Percentiles rank a stretch among this genome's conserved stretches.
Evolutionary conservation across 2,113 vertebrate genomes (phyloP).

Genomic region (Odontesthes bonariensis): DNA sequence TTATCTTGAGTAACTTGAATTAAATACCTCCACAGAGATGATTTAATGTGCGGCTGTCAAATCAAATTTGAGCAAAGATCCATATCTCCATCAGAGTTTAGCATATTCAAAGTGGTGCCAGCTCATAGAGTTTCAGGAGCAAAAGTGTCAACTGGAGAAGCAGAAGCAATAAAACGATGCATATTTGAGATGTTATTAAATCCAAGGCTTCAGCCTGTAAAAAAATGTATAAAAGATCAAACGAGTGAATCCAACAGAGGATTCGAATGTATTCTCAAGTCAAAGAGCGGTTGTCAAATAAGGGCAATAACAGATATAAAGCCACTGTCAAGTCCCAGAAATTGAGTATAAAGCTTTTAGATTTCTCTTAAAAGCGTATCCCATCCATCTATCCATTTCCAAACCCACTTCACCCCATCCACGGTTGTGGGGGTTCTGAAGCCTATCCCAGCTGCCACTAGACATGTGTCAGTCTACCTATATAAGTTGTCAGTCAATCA

Average conservation of each 20-base stretch:
- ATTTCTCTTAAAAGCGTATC: no score
- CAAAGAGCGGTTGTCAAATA: no score
- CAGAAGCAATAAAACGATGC: constrained; percentile 8
- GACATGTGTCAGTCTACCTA: no score
- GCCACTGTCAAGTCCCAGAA: not conserved
- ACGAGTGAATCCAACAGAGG: not conserved
- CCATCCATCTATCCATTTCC: no score
- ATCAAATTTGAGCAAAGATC: constrained; percentile 19
- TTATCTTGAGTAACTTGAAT: constrained; percentile 7
- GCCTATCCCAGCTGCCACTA: no score
- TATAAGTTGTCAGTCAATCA: no score
- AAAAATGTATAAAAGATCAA: constrained; percentile 5
- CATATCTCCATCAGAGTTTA: not conserved
- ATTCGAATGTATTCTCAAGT: not conserved
- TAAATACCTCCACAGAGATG: constrained; percentile 1
- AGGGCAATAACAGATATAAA: no score
- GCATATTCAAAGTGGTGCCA: not conserved
- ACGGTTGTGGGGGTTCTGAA: no score
- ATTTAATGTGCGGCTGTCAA: constrained; percentile 22
- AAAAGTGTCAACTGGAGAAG: not conserved
- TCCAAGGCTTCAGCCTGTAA: not conserved
- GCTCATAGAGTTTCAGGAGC: constrained; percentile 11
- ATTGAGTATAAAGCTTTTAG: no score
- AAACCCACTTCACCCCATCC: no score
- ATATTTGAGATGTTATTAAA: constrained; percentile 3